Evolutionary conservation across 2,888 invertebrate genomes (phyloP), one percentile per base, ranked within the genome.

Genomic region (Lasioglossum pauxillum): DNA sequence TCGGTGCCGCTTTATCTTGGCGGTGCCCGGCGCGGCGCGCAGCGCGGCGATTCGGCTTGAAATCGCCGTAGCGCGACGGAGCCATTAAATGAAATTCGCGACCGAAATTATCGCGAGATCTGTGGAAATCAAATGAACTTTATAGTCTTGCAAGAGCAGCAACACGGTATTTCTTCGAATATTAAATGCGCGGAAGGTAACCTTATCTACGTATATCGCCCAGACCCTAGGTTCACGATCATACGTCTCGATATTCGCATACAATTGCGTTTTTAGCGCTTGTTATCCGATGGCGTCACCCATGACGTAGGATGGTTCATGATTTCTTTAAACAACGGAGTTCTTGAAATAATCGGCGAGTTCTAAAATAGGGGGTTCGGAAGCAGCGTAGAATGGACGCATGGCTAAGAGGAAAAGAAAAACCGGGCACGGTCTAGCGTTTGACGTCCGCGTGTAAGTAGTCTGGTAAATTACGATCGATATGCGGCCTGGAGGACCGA

Each of bases 391-490:
- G 23, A 57, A 57, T n/a, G n/a, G 57, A 57, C n/a, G 57, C 57
- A n/a, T 1, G n/a, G n/a, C 0, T 46, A 49, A 38, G 31, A 16
- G 12, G 14, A 46, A 46, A 35, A 35, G 67, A 72, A 49, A 7
- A 19, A n/a, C 60, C 60, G 14, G 71, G 31, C 64, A 27, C 7
- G 5, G 31, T 35, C 31, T 4, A 38, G 44, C 67, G 60, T 79
- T 57, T 46, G 64, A 74, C 41, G 67, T 72, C 38, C 75, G 64
- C 60, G 64, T 79, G 46, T 83, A 87, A 69, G 86, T 88, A 83
- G 78, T 87, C 73, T 71, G 72, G 82, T 78, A 84, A 89, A 90
- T 85, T 88, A 38, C 86, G 85, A 91, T 90, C 90, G 86, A 90
- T 90, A 84, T 35, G 41, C 35, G 60, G 80, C 35, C 60, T 14